Evolutionary conservation across 2,888 invertebrate genomes (phyloP).

Genomic region (Dynastes hyllus): DNA sequence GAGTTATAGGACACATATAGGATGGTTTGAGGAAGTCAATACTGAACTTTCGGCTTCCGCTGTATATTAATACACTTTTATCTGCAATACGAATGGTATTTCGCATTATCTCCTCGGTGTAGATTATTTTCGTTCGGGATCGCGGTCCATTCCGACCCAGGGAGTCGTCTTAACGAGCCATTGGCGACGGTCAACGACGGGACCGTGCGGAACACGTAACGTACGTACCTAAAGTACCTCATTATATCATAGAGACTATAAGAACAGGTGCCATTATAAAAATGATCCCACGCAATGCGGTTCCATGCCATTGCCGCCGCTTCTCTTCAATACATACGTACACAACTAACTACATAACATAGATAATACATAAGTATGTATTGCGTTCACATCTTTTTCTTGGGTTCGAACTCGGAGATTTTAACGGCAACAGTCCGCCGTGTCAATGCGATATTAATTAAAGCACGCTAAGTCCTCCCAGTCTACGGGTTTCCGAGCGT

Average conservation of each 20-base stretch:
- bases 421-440: conserved; percentile 54
- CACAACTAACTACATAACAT: too few species aligned
- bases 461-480: conserved; percentile 14
- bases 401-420: too few species aligned
- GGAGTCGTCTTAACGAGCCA: conserved; percentile 17
- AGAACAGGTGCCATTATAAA: conserved; percentile 69
- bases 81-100: too few species aligned
- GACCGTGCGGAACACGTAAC: not conserved
- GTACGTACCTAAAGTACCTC: conserved; percentile 60
- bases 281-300: conserved; percentile 67
- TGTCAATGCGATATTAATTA: conserved; percentile 64
- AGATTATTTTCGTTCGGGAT: conserved; percentile 5
- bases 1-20: too few species aligned
- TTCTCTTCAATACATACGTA: too few species aligned
- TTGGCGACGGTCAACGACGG: conserved; percentile 13
- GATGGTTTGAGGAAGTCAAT: too few species aligned
- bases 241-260: conserved; percentile 66
- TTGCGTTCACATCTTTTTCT: too few species aligned
- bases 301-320: conserved; percentile 64
- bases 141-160: not conserved
- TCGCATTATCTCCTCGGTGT: not conserved
- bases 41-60: too few species aligned
- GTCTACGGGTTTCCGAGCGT: conserved; percentile 46
- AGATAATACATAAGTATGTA: too few species aligned
- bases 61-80: too few species aligned